Percentiles rank a stretch among this genome's conserved stretches.
Conservation (phyloP, 2,888 invertebrate genomes). For the Heteromyza rotundicornis region DNA sequence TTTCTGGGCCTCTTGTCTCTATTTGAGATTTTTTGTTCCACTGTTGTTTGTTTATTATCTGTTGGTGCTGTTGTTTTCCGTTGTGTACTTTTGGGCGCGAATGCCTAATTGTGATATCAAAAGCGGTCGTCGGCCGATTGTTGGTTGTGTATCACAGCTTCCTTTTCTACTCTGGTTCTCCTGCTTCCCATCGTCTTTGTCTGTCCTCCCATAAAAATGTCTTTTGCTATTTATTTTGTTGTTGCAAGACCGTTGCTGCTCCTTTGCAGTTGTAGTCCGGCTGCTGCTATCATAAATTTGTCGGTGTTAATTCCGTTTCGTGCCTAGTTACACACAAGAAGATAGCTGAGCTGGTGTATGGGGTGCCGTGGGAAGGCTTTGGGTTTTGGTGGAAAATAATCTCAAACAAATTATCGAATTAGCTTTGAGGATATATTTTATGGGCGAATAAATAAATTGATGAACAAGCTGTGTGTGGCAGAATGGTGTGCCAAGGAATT, state of each 20-base stretch:
- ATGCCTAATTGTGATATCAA: slow-evolving; percentile 25
- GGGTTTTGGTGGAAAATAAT: slow-evolving; percentile 17
- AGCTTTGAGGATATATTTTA: slow-evolving; percentile 15
- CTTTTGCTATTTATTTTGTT: slow-evolving; percentile 11
- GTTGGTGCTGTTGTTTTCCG: slow-evolving; percentile 2
- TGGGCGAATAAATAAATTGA: too few relatives aligned
- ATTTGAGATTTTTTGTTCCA: not conserved
- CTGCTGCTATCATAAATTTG: slow-evolving; percentile 20
- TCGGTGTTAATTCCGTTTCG: slow-evolving; percentile 25
- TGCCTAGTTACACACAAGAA: slow-evolving; percentile 19
- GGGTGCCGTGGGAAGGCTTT: too few relatives aligned
- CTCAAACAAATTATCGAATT: slow-evolving; percentile 29
- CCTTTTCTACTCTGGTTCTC: not conserved
- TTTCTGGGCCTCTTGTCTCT: not conserved
- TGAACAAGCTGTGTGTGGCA: too few relatives aligned
- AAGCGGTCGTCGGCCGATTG: too few relatives aligned
- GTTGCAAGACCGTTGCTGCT: not conserved
- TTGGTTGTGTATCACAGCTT: too few relatives aligned
- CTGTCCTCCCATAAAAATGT: slow-evolving; percentile 4
- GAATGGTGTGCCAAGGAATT: too few relatives aligned
- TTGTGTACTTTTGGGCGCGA: slow-evolving; percentile 7
- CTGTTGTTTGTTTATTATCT: not conserved
- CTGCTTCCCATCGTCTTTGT: not conserved
- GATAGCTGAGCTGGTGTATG: too few relatives aligned
- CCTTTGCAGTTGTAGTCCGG: too few relatives aligned